phyloP scores from a whole-genome alignment of 2,113 vertebrate genomes.

The Syngnathoides biaculeatus region DNA sequence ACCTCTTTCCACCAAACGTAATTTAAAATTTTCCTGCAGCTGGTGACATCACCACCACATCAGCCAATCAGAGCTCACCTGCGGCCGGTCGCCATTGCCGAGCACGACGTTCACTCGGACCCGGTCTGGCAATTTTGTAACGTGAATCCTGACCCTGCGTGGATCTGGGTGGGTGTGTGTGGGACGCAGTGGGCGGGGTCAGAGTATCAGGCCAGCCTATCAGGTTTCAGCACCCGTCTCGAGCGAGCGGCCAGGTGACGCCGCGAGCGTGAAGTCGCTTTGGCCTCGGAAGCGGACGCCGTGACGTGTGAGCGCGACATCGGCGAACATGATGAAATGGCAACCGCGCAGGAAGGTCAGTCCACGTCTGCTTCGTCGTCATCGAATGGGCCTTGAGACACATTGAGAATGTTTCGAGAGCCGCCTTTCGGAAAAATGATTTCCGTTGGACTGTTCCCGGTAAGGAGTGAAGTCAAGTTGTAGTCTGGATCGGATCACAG shows the following conservation, averaged over 20 bases:
- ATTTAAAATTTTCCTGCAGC: too few species aligned
- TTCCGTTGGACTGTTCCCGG: too few species aligned
- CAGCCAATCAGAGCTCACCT: not conserved
- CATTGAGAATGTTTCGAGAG: not conserved
- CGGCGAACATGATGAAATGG: conserved; percentile 96
- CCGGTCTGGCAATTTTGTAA: not conserved
- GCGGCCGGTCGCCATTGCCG: not conserved
- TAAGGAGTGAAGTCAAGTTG: too few species aligned
- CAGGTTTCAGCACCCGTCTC: not conserved
- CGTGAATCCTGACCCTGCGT: not conserved
- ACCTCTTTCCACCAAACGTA: too few species aligned
- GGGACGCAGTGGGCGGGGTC: not conserved
- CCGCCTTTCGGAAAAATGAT: too few species aligned
- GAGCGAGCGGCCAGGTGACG: not conserved
- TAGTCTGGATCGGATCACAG: too few species aligned
- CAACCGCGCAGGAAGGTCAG: conserved; percentile 95
- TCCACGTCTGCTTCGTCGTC: too few species aligned
- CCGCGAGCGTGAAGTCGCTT: not conserved
- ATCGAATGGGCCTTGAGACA: too few species aligned
- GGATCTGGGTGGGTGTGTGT: not conserved
- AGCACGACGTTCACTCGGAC: not conserved
- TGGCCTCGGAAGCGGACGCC: not conserved
- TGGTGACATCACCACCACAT: not conserved
- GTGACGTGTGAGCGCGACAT: not conserved
- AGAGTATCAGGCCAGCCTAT: not conserved